Evolutionary conservation across 2,797 vertebrate genomes (phyloP), one percentile per base, ranked within the genome.

Genomic region (Enoplosus armatus): DNA sequence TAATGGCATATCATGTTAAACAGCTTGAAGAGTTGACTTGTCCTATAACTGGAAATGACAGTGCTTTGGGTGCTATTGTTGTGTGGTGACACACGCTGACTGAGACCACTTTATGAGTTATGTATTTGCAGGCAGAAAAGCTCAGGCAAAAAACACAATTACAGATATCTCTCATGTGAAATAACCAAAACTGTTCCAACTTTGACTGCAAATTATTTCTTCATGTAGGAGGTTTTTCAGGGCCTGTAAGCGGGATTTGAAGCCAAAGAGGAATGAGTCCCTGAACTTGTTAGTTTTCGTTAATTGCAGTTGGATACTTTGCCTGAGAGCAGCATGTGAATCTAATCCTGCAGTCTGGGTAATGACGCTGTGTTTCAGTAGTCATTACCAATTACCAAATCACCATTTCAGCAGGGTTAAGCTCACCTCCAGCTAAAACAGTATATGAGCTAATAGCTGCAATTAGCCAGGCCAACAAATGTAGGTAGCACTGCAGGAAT

Each of bases 341-440:
- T 45, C 55, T 66, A 39, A 12, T 22, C 51, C 31, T 51, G 11
- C 48, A 43, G n/a, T 69, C 55, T 43, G n/a, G 35, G 24, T 73
- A 67, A 74, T 45, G 64, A 77, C 29, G 5, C 15, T 45, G 48
- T 72, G 55, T 24, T 72, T 62, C 54, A 62, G 26, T 14, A 37
- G 10, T 33, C 29, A 77, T 78, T 56, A 70, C n/a, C n/a, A n/a
- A n/a, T n/a, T n/a, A n/a, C n/a, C n/a, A n/a, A n/a, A n/a, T n/a
- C n/a, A n/a, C n/a, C n/a, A n/a, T n/a, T n/a, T n/a, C 22, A 67
- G 51, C 75, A 51, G 54, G 39, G 51, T 60, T 62, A 51, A 65
- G 26, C 27, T 77, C 60, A 74, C 72, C 47, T 64, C 35, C 26
- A 71, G 65, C 47, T 59, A 61, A 75, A 77, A 51, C 10, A 31